Percentiles rank a stretch among this genome's conserved stretches.
phyloP scores from a whole-genome alignment of 2,113 vertebrate genomes.

The Rhinolophus sinicus region DNA sequence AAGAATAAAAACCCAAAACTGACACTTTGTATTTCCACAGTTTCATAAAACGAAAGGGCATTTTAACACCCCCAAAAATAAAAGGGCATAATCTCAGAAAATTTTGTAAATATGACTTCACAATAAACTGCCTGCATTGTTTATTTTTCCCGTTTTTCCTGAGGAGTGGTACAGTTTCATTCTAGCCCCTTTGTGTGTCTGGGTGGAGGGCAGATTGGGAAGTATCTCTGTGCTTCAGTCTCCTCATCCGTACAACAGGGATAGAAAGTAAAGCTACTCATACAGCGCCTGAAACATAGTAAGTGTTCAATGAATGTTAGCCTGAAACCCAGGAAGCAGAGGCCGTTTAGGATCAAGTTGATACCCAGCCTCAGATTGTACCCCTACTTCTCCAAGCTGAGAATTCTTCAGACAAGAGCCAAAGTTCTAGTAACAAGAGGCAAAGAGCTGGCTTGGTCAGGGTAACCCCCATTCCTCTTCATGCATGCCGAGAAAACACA shows the following conservation, averaged over 20 bases:
- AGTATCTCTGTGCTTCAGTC: background rate
- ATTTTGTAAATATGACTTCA: background rate
- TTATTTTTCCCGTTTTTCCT: slow-evolving; percentile 1
- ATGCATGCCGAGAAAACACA: background rate
- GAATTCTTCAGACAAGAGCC: background rate
- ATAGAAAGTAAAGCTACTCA: background rate
- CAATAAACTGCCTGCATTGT: background rate
- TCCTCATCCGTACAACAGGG: background rate
- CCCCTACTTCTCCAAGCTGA: background rate
- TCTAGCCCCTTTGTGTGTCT: background rate
- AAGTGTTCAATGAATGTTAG: background rate
- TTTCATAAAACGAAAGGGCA: slow-evolving; percentile 41
- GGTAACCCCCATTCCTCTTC: background rate
- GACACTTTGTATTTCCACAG: background rate
- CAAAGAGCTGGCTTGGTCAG: background rate
- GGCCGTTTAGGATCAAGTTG: background rate
- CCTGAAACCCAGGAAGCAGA: background rate
- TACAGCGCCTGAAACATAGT: background rate
- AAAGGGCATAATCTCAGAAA: background rate
- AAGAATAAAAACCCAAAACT: slow-evolving; percentile 42
- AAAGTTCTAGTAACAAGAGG: background rate
- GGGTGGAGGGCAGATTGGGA: background rate
- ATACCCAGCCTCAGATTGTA: background rate
- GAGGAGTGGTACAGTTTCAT: background rate
- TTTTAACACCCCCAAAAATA: background rate